A percentile compares a stretch with the other conserved stretches of the same genome.
phyloP scores from a whole-genome alignment of 1,140 invertebrate genomes.

The Drosophila pachea region DNA sequence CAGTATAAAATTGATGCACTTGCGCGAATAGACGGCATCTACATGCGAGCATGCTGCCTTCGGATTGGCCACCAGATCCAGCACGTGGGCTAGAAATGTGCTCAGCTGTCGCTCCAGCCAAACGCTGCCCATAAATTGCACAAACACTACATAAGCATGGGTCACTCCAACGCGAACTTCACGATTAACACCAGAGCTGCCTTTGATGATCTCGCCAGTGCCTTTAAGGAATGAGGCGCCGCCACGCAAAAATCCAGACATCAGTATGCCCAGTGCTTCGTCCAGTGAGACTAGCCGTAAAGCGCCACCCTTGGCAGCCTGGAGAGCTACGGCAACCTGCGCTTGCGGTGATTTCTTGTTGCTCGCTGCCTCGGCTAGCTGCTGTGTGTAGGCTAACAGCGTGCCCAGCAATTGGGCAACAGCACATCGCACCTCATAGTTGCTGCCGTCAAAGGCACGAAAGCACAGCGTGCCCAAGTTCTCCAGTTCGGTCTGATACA shows the following conservation, averaged over 20 bases:
- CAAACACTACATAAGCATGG: conserved; percentile 95
- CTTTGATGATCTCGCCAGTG: conserved; percentile 97
- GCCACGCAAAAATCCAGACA: conserved; percentile 96
- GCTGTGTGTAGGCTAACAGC: conserved; percentile 88
- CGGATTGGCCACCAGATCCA: conserved; percentile 95
- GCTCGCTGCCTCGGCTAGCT: conserved; percentile 54
- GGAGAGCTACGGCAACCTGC: conserved; percentile 45
- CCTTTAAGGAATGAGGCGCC: conserved; percentile 97
- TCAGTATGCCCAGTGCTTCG: conserved; percentile 93
- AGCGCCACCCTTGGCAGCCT: conserved; percentile 55
- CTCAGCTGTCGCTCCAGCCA: conserved; percentile 97
- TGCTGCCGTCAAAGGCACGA: conserved; percentile 94
- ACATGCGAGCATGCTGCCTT: conserved; percentile 96
- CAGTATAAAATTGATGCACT: conserved; percentile 98
- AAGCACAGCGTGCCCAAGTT: conserved; percentile 93
- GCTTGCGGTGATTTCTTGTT: conserved; percentile 55
- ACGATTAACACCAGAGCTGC: conserved; percentile 92
- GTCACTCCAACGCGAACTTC: conserved; percentile 98
- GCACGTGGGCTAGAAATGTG: conserved; percentile 90
- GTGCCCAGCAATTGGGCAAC: conserved; percentile 94
- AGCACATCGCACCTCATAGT: conserved; percentile 95
- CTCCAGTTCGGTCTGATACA: conserved; percentile 94
- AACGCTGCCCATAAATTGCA: conserved; percentile 93
- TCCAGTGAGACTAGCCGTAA: conserved; percentile 88
- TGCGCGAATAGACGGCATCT: conserved; percentile 97